phyloP scores from a whole-genome alignment of 2,797 vertebrate genomes.

The Bradypodion pumilum region DNA sequence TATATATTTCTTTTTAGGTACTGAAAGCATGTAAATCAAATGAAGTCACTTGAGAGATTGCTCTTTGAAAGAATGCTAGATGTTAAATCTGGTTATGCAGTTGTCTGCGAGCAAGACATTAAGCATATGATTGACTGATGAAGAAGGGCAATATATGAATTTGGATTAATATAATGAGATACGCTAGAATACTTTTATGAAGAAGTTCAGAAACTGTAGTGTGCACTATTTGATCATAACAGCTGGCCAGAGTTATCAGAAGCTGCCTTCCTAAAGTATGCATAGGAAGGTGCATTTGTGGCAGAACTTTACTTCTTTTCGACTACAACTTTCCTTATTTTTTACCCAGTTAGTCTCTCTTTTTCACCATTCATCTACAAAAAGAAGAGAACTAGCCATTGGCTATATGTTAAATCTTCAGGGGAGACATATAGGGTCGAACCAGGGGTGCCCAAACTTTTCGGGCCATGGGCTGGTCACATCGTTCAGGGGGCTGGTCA shows the following conservation, averaged over 20 bases:
- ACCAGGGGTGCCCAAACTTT: no score
- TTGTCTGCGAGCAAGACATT: neutral
- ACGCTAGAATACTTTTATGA: neutral
- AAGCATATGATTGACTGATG: neutral
- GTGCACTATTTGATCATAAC: neutral
- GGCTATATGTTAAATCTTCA: no score
- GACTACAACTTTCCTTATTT: no score
- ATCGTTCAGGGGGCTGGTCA: no score
- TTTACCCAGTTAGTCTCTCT: no score
- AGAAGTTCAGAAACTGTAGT: neutral
- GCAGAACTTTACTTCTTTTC: no score
- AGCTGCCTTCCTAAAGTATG: neutral
- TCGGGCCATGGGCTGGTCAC: no score
- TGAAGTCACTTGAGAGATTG: slow-evolving; percentile 1
- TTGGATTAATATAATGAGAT: slow-evolving; percentile 14
- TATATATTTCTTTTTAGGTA: neutral
- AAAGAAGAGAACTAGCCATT: no score
- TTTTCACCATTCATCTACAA: no score
- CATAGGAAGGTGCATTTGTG: neutral
- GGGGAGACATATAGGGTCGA: no score
- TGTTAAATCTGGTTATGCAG: slow-evolving; percentile 20
- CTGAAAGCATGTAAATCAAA: slow-evolving; percentile 9
- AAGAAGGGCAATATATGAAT: neutral
- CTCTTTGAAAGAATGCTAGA: neutral
- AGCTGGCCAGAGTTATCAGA: neutral